Evolutionary conservation across 2,888 invertebrate genomes (phyloP).

Genomic region (Caenorhabditis virilis): DNA sequence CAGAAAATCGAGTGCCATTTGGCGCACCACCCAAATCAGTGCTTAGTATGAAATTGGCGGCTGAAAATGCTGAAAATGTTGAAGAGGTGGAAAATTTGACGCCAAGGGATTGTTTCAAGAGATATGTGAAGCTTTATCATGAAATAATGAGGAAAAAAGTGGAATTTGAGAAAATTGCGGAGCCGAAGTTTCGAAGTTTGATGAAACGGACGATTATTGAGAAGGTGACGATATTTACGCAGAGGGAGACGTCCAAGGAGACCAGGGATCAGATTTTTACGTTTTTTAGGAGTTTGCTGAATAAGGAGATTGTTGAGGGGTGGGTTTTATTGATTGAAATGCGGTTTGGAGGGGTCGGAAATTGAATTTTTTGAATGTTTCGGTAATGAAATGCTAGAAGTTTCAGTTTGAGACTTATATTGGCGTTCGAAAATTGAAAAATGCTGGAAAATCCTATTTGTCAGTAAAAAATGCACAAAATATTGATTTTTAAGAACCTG

Average conservation of each 20-base stretch:
- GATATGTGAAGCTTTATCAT: neutral
- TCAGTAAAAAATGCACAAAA: too few relatives aligned
- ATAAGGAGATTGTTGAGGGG: conserved; percentile 13
- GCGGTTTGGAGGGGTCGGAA: too few relatives aligned
- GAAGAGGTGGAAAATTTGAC: neutral
- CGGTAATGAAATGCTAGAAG: too few relatives aligned
- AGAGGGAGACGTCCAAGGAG: conserved; percentile 8
- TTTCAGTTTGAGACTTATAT: too few relatives aligned
- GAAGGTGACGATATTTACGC: conserved; percentile 18
- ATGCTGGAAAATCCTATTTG: too few relatives aligned
- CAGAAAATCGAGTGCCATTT: neutral
- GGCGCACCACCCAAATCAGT: too few relatives aligned
- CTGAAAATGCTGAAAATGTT: neutral
- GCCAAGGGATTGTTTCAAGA: neutral
- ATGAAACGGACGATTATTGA: conserved; percentile 27
- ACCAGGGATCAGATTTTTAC: conserved; percentile 8
- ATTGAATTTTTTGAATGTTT: too few relatives aligned
- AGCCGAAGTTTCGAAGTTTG: conserved; percentile 5
- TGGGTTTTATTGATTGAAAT: too few relatives aligned
- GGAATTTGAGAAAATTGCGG: conserved; percentile 1
- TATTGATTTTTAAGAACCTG: too few relatives aligned
- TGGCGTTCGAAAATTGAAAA: too few relatives aligned
- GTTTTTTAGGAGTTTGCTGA: conserved; percentile 17
- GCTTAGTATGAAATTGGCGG: too few relatives aligned
- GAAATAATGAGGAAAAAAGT: neutral